phyloP scores from a whole-genome alignment of 2,888 invertebrate genomes.

The Lissonota sp. region DNA sequence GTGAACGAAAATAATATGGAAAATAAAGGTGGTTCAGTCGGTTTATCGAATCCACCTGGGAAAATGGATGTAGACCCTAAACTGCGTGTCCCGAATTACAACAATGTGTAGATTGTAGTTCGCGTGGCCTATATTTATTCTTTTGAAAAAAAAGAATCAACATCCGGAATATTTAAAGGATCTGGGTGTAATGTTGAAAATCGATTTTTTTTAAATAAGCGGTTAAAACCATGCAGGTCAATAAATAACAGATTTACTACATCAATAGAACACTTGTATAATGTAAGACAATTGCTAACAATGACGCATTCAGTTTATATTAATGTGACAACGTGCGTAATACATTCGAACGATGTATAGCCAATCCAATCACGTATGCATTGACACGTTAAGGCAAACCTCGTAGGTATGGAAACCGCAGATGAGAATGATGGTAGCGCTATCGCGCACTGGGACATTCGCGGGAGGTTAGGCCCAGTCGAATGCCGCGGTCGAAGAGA shows the following conservation, averaged over 20 bases:
- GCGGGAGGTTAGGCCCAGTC: slow-evolving; percentile 29
- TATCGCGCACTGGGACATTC: slow-evolving; percentile 47
- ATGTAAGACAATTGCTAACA: no score
- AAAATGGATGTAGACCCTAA: not conserved
- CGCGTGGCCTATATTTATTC: not conserved
- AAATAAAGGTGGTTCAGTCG: not conserved
- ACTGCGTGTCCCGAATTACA: no score
- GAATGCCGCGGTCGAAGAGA: slow-evolving; percentile 39
- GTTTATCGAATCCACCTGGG: not conserved
- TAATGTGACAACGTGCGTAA: not conserved
- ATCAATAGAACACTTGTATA: no score
- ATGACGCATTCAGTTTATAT: not conserved
- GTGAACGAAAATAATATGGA: slow-evolving; percentile 1
- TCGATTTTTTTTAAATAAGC: no score
- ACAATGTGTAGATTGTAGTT: no score
- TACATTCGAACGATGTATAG: not conserved
- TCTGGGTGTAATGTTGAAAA: no score
- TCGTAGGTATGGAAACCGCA: slow-evolving; percentile 1
- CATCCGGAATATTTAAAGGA: no score
- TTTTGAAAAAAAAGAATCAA: no score
- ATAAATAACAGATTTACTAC: no score
- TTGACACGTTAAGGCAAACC: slow-evolving; percentile 50
- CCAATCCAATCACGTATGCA: slow-evolving; percentile 11
- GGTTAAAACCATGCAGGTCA: no score
- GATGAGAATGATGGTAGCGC: slow-evolving; percentile 16